These are phyloP conservation scores for Acrocera orbiculus DNA, from an alignment of 2,888 invertebrate genomes.

Conservation along the genomic window DNA sequence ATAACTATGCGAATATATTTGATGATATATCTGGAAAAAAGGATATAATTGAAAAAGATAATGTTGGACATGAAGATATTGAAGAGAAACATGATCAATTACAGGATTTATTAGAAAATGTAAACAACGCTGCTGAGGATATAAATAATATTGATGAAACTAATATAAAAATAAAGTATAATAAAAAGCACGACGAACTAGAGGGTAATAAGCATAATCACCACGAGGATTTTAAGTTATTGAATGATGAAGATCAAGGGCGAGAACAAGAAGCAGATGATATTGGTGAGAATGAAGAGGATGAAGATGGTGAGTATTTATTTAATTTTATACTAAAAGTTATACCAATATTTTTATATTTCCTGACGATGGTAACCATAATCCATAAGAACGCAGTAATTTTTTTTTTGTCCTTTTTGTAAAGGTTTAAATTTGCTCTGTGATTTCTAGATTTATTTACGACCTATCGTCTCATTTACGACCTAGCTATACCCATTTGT, in stretches of 20 bases:
- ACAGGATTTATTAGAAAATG: conserved; percentile 15
- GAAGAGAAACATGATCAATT: conserved; percentile 10
- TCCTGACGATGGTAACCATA: no score
- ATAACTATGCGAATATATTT: conserved; percentile 25
- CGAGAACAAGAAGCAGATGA: conserved; percentile 26
- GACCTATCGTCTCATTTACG: no score
- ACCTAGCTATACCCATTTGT: no score
- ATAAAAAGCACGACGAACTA: conserved; percentile 20
- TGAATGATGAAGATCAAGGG: conserved; percentile 32
- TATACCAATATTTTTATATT: no score
- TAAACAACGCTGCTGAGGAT: conserved; percentile 24
- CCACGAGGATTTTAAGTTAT: conserved; percentile 24
- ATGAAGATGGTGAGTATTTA: conserved; percentile 33
- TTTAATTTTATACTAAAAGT: not conserved
- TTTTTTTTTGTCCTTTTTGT: not conserved
- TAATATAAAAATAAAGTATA: conserved; percentile 14
- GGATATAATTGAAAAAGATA: conserved; percentile 18
- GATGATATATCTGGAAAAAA: conserved; percentile 15
- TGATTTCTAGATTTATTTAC: no score
- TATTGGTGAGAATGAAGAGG: conserved; percentile 27
- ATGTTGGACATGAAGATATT: conserved; percentile 6
- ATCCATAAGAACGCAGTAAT: not conserved
- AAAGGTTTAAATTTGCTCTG: not conserved
- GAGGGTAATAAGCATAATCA: no score
- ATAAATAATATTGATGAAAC: conserved; percentile 22